Conservation (phyloP, 2,888 invertebrate genomes). For the Stegophylla sp. region DNA sequence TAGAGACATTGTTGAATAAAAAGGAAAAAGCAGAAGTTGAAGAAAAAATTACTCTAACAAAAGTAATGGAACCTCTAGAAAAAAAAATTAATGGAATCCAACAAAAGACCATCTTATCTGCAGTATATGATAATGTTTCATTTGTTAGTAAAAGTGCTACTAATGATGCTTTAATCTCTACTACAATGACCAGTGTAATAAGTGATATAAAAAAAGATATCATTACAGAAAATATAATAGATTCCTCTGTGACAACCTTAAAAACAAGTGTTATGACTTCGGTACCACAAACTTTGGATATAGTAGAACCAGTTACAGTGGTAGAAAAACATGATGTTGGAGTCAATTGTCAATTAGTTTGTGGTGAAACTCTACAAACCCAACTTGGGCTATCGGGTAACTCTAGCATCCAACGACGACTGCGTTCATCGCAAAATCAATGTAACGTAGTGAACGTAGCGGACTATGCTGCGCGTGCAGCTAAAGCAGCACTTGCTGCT, state of each 20-base stretch:
- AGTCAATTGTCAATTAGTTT: not conserved
- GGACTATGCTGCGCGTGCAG: conserved; percentile 27
- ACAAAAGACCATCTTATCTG: not conserved
- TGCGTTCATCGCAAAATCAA: not conserved
- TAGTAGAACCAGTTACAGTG: not conserved
- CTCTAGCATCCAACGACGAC: not conserved
- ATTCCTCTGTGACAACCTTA: not conserved
- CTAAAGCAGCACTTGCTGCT: conserved; percentile 19
- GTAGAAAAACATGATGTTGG: not conserved
- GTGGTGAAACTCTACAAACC: too few species aligned
- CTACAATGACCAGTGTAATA: not conserved
- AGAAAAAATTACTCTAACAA: not conserved
- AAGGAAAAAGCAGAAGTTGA: not conserved
- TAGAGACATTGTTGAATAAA: not conserved
- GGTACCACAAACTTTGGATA: not conserved
- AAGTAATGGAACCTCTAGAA: not conserved
- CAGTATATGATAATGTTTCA: too few species aligned
- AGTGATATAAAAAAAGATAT: not conserved
- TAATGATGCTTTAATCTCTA: not conserved
- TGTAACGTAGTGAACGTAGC: not conserved
- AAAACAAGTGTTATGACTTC: not conserved
- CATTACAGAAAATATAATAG: not conserved
- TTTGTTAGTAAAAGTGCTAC: not conserved
- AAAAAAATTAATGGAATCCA: not conserved
- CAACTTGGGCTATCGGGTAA: too few species aligned